These are phyloP conservation scores for Tipula confusa DNA, from an alignment of 2,888 invertebrate species.

Conservation along the genomic window DNA sequence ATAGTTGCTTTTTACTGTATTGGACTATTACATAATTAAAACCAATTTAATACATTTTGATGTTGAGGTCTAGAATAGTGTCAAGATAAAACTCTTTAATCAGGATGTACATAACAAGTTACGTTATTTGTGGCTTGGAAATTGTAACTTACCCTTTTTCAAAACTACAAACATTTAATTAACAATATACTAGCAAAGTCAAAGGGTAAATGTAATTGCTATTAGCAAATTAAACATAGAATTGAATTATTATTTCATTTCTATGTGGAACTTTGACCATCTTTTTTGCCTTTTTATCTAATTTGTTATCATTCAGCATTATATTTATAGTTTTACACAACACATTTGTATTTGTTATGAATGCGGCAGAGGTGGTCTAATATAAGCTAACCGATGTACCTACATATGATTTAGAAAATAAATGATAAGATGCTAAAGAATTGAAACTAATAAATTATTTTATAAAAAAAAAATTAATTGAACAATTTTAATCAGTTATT, in stretches of 20 bases:
- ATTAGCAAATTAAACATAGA: too few species aligned
- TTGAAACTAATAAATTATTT: neutral
- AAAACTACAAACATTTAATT: too few species aligned
- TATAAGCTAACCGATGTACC: neutral
- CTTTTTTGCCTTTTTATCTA: neutral
- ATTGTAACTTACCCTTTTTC: too few species aligned
- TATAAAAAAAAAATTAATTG: neutral
- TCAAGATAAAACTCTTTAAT: too few species aligned
- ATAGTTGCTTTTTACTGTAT: too few species aligned
- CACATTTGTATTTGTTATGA: neutral
- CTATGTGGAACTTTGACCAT: neutral
- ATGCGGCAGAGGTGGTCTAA: neutral
- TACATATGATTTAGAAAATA: neutral
- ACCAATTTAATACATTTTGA: too few species aligned
- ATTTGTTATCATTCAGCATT: neutral
- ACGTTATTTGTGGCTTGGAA: too few species aligned
- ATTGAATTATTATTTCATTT: neutral
- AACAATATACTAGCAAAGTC: too few species aligned
- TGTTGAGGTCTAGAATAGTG: too few species aligned
- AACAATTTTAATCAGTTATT: neutral
- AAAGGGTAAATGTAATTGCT: too few species aligned
- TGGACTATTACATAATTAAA: too few species aligned
- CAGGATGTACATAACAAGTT: too few species aligned
- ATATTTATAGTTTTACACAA: neutral
- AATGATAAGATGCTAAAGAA: neutral